Evolutionary conservation across 2,888 invertebrate species (phyloP), one percentile per base, ranked within the genome.

Genomic region (Sisyra terminalis): DNA sequence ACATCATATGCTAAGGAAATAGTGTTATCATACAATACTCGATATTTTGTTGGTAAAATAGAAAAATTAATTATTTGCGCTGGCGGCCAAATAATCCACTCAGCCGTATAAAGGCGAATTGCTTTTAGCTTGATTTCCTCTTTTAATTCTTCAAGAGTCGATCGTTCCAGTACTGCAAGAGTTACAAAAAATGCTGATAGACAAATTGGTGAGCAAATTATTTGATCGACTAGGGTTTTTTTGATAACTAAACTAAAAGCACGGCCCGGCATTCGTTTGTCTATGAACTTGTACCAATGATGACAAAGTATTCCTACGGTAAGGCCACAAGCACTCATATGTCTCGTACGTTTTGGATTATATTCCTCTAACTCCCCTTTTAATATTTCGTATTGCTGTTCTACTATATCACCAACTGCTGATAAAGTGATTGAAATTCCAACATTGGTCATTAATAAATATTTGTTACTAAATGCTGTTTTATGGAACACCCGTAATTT

Each of bases 21-120:
- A 1, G 72, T 69, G 56, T 84, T 90, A 56, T 89, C 89, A 63
- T 88, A 94, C 8, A 89, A 64, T 24, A 94, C 85, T 55, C 93
- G 71, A 58, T 74, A 92, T 51, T 69, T 75, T 7, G 80, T 75
- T 8, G 92, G 86, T 48, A 94, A 59, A 55, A 82, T 75, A 59
- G 82, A 87, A 63, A 94, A 94, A 60, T 93, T 94, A n/a, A 94
- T 66, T 34, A 88, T 66, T 59, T 94, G 93, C 1, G 89, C 90
- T 5, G 86, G 84, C 0, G 93, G 92, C 92, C 93, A 93, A 17
- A 93, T 74, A 5, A 85, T 57, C 85, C 89, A 92, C 58, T 94
- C 93, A 1, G 88, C 89, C 39, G 73, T 67, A 56, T 89, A 90
- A 9, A 93, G 63, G 49, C 67, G 73, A 67, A 73, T 73, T 14